A percentile compares a stretch with the other conserved stretches of the same genome.
phyloP scores from a whole-genome alignment of 2,888 invertebrate genomes.

The Notodonta dromedarius region DNA sequence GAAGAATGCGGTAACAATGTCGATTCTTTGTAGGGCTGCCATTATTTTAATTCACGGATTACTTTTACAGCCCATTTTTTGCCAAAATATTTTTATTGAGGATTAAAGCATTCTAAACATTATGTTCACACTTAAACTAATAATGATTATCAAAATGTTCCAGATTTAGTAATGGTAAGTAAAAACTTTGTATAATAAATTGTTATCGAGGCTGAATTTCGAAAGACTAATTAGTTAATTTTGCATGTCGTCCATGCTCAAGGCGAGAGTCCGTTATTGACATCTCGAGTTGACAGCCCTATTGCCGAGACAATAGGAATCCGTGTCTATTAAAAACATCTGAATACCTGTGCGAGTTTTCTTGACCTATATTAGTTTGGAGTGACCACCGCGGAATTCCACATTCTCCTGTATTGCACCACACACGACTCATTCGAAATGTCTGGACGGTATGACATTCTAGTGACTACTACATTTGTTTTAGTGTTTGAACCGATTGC shows the following conservation, averaged over 20 bases:
- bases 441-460: background rate
- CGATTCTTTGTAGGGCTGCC: constrained; percentile 19
- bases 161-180: too few relatives aligned
- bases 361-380: constrained; percentile 52
- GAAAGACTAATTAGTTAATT: background rate
- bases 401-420: constrained; percentile 31
- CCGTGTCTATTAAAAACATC: constrained; percentile 57
- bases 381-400: constrained; percentile 28
- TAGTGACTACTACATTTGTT: background rate
- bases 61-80: background rate
- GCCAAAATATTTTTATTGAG: too few relatives aligned
- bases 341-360: constrained; percentile 50
- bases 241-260: background rate
- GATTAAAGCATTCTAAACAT: too few relatives aligned
- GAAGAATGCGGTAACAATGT: constrained; percentile 21
- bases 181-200: too few relatives aligned
- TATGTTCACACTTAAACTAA: too few relatives aligned
- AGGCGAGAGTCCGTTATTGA: constrained; percentile 28
- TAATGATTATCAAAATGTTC: too few relatives aligned
- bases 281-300: constrained; percentile 22
- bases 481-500: background rate
- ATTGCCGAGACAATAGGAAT: constrained; percentile 52
- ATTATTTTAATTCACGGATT: background rate
- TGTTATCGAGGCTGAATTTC: too few relatives aligned
- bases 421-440: background rate